Evolutionary conservation across 2,888 invertebrate species (phyloP), one percentile per base, ranked within the genome.

Genomic region (Hypercompe scribonia): DNA sequence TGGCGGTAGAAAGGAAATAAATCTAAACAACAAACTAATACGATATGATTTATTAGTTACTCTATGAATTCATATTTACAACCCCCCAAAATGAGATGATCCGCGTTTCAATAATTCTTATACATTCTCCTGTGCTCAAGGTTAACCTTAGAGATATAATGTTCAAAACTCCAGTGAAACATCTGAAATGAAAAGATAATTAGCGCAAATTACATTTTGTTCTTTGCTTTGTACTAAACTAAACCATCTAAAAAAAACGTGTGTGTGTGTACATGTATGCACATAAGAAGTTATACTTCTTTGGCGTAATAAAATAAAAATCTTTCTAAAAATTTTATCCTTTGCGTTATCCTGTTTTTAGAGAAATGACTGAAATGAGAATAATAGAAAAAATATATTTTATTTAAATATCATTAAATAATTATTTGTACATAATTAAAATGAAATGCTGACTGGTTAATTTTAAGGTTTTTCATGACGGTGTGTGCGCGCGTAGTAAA

Each of bases 161-260:
- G 11, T n/a, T 86, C 72, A 94, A 85, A 94, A 94, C 66, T 93
- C 94, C 78, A 94, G 54, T 72, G 93, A 92, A 31, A 84, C 83
- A 88, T 91, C 94, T 94, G 92, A 79, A 94, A 94, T 77, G 82
- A 82, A 65, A 65, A n/a, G 2, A n/a, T n/a, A 24, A 5, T 24
- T 54, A 46, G 46, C 21, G 5, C 7, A 4, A 15, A 46, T 46
- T 46, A 46, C 5, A 21, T 21, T 46, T 46, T 21, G 46, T 46
- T 46, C 21, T 7, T 46, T 46, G 42, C 18, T 5, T 7, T 21
- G 46, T 21, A 46, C 21, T 3, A 10, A 54, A 24, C n/a, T 54
- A 54, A 54, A 54, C 10, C 50, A 11, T 54, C 50, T n/a, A 0
- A 50, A 50, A 21, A 24, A 2, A 39, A 39, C 39, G 1, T n/a